Evolutionary conservation across 2,113 vertebrate genomes (phyloP), one percentile per base, ranked within the genome.

Genomic region (Festucalex cinctus): DNA sequence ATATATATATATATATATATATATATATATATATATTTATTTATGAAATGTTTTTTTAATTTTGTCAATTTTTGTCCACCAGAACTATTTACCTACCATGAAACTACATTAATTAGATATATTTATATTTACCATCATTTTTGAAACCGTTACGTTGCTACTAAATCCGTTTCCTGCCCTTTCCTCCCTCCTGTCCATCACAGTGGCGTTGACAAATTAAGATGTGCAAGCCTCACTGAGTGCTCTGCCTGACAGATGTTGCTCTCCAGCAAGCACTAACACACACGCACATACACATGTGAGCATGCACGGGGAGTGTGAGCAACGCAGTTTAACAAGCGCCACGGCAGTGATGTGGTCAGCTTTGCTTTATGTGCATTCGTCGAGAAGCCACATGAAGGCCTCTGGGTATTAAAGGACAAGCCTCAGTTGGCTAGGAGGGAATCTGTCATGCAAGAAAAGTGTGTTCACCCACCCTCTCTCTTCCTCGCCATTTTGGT

Each of bases 361-460:
- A 85, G 79, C 83, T 76, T 86, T 92, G 83, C 86, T 90, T 86
- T 84, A 88, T 87, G 91, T 86, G 86, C 90, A 90, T 90, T 92
- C 86, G 88, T 88, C 83, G 87, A 90, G 85, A 90, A 88, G 83
- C 91, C 92, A 93, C 91, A 90, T 92, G 68, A 93, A 92, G 86
- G 79, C 63, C 37, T 66, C 74, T 85, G 85, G 89, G 91, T 92
- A 93, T 93, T 93, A 92, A 92, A 93, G 91, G 91, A 92, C 91
- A 93, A 92, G 92, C 80, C 90, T 92, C 90, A 89, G 88, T 91
- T 90, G 91, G 89, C 90, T 86, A 89, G 90, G 90, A 92, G 89
- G 87, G 90, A 92, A 90, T 91, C 89, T 91, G 91, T 92, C 91
- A 91, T 91, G 91, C 90, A 90, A 91, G 89, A 88, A 88, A 87